phyloP scores from a whole-genome alignment of 2,797 vertebrate genomes.

The Hipposideros larvatus region DNA sequence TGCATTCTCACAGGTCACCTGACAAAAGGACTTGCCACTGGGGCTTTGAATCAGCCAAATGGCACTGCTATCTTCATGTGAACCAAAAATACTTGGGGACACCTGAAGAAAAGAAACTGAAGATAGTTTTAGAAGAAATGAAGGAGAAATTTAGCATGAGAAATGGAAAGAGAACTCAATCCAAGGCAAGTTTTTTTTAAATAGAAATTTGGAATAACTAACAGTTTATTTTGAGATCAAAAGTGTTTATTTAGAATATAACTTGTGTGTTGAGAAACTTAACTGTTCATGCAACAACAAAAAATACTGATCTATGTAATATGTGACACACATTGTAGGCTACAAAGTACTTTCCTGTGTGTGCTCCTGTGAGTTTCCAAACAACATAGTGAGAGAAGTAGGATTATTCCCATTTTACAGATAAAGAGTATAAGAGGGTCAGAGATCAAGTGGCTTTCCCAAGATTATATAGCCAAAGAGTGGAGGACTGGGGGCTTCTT shows the following conservation, averaged over 20 bases:
- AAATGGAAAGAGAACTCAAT: constrained; percentile 91
- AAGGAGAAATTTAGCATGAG: constrained; percentile 97
- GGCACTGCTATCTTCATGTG: constrained; percentile 98
- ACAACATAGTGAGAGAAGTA: neutral
- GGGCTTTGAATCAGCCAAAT: constrained; percentile 99
- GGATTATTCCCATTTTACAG: constrained; percentile 65
- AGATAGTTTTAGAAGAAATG: constrained; percentile 95
- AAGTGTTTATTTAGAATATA: constrained; percentile 33
- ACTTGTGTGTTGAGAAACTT: constrained; percentile 10
- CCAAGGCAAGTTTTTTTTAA: constrained; percentile 93
- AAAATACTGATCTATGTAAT: neutral
- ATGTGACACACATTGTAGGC: neutral
- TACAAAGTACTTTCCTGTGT: neutral
- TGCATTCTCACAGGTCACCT: constrained; percentile 97
- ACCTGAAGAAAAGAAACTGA: constrained; percentile 92
- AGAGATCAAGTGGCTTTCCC: neutral
- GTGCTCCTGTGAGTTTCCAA: constrained; percentile 35
- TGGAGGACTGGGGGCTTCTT: constrained; percentile 10
- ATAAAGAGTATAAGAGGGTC: neutral
- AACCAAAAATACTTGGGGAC: constrained; percentile 95
- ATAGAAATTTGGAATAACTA: neutral
- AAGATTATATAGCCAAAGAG: neutral
- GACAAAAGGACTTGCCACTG: constrained; percentile 99
- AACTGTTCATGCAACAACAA: neutral
- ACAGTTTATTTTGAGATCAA: constrained; percentile 44